phyloP scores from a whole-genome alignment of 37 sponge, comb jelly and placozoan species.

The Diacarnus erythraeanus region DNA sequence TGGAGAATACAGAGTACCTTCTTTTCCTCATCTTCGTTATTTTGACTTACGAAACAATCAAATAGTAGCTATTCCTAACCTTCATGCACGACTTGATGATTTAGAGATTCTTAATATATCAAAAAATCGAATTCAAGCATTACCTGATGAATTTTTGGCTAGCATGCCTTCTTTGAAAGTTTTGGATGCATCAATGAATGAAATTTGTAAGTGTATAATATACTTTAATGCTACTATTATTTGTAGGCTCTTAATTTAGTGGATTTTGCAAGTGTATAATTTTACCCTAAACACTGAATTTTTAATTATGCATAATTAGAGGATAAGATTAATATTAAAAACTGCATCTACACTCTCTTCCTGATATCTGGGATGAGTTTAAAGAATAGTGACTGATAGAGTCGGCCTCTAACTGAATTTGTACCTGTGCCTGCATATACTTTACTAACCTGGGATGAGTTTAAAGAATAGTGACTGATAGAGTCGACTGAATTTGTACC shows the following conservation, averaged over 20 bases:
- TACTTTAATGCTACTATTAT: no score
- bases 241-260: no score
- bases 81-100: constrained; percentile 12
- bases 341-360: no score
- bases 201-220: constrained; percentile 53
- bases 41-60: constrained; percentile 53
- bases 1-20: not conserved
- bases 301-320: no score
- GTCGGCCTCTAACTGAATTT: no score
- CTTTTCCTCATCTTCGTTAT: constrained; percentile 17
- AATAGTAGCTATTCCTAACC: constrained; percentile 31
- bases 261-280: no score
- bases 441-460: no score
- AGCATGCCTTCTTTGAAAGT: constrained; percentile 35
- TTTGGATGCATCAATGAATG: constrained; percentile 61
- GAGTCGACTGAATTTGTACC: no score
- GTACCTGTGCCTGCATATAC: no score
- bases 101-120: constrained; percentile 49
- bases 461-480: not conserved
- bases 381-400: not conserved
- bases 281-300: no score
- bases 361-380: no score
- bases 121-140: constrained; percentile 27
- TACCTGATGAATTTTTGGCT: constrained; percentile 48
- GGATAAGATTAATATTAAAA: no score